Percentiles rank a stretch among this genome's conserved stretches.
Conservation (phyloP, 2,797 vertebrate species). For the Lophura swinhoii region DNA sequence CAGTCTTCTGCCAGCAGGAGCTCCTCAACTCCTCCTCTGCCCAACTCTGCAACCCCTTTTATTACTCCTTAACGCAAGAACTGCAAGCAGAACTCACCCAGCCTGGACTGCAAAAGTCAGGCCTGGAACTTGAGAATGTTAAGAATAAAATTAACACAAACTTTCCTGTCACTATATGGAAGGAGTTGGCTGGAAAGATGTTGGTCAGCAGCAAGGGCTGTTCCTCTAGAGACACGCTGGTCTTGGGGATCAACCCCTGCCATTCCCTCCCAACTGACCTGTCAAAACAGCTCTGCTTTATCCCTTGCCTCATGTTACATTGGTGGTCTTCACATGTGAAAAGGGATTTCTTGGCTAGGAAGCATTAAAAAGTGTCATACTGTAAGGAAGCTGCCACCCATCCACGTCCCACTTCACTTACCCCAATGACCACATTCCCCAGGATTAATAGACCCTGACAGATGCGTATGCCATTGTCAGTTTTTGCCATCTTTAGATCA, state of each 20-base stretch:
- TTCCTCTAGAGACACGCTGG: neutral
- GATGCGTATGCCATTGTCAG: slow-evolving; percentile 60
- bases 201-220: neutral
- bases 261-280: neutral
- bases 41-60: neutral
- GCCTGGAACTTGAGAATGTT: neutral
- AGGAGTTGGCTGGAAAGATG: neutral
- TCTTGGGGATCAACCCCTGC: neutral
- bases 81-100: neutral
- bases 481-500: slow-evolving; percentile 77
- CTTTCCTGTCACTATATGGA: neutral
- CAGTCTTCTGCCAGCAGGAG: neutral
- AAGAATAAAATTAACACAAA: neutral
- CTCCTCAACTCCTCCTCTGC: neutral
- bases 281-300: neutral
- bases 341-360: neutral
- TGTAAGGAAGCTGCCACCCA: neutral
- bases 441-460: slow-evolving; percentile 81
- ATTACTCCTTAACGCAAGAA: neutral
- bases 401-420: slow-evolving; percentile 68
- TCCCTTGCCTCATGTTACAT: fast-evolving
- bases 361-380: neutral
- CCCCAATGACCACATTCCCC: slow-evolving; percentile 81
- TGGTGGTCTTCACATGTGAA: neutral
- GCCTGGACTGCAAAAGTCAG: neutral